A percentile compares a stretch with the other conserved stretches of the same genome.
Conservation (phyloP, 2,797 vertebrate species). For the Ispidina lecontei region DNA sequence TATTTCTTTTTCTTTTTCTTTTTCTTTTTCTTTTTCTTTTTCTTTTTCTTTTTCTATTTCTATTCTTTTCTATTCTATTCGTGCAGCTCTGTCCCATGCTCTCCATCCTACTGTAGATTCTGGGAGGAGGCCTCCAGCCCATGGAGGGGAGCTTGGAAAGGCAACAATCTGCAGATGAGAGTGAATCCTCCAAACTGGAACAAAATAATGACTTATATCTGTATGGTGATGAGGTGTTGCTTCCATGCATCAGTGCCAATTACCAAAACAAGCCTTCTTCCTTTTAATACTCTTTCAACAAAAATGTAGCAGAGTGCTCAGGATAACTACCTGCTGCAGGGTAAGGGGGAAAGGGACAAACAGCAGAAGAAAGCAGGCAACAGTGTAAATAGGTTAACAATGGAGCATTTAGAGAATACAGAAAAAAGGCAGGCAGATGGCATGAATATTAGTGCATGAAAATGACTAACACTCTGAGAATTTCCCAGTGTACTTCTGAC, state of each 20-base stretch:
- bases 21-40: too few relatives aligned
- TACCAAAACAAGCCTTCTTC: neutral
- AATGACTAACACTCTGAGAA: conserved; percentile 66
- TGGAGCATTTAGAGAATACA: neutral
- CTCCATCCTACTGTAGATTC: neutral
- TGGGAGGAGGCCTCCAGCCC: neutral
- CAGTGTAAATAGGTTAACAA: neutral
- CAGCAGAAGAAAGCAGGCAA: neutral
- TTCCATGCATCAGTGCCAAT: neutral
- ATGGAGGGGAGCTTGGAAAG: accelerated
- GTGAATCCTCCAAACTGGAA: accelerated
- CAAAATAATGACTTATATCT: neutral
- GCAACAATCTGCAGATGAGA: accelerated
- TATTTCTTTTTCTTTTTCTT: too few relatives aligned
- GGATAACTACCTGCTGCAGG: neutral
- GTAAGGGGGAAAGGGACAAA: neutral
- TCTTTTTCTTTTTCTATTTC: too few relatives aligned
- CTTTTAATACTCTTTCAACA: neutral
- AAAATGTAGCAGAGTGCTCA: neutral
- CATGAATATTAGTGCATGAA: conserved; percentile 72
- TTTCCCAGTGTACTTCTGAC: conserved; percentile 49
- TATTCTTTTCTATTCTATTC: too few relatives aligned
- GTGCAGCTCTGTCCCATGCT: accelerated
- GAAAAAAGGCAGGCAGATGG: conserved; percentile 64
- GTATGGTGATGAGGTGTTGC: neutral